Evolutionary conservation across 2,797 vertebrate genomes (phyloP).

Genomic region (Cyclopterus lumpus): DNA sequence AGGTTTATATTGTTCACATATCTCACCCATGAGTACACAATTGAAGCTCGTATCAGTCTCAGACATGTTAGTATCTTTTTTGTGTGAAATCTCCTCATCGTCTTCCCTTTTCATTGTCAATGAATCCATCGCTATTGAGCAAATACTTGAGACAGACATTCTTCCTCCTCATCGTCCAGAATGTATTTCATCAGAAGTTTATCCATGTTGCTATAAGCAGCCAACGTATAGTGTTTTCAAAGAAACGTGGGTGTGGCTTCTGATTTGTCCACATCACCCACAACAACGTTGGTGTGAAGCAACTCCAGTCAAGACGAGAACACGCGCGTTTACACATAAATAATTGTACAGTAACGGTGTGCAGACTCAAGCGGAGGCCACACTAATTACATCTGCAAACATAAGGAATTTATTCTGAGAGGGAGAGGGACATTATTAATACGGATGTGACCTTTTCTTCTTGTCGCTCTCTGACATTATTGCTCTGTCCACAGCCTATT

Average conservation of each 20-base stretch:
- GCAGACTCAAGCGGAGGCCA: neutral
- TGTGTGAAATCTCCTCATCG: neutral
- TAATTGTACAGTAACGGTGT: neutral
- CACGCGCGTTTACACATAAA: neutral
- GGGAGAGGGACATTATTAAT: no score
- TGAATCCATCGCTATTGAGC: neutral
- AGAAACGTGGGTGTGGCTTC: neutral
- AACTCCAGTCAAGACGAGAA: neutral
- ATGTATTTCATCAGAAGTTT: neutral
- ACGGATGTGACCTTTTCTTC: no score
- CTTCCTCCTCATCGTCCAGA: neutral
- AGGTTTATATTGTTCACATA: neutral
- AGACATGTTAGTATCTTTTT: neutral
- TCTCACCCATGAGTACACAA: neutral
- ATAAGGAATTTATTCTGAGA: neutral
- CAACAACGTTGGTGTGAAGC: neutral
- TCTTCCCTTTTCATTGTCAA: neutral
- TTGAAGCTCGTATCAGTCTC: neutral
- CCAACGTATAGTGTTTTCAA: neutral
- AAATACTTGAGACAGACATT: neutral
- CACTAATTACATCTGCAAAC: neutral
- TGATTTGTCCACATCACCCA: neutral
- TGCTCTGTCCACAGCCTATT: constrained; percentile 25
- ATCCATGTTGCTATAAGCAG: neutral
- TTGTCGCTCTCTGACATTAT: constrained; percentile 39